phyloP scores from a whole-genome alignment of 2,888 invertebrate species.

The Apamea monoglypha region DNA sequence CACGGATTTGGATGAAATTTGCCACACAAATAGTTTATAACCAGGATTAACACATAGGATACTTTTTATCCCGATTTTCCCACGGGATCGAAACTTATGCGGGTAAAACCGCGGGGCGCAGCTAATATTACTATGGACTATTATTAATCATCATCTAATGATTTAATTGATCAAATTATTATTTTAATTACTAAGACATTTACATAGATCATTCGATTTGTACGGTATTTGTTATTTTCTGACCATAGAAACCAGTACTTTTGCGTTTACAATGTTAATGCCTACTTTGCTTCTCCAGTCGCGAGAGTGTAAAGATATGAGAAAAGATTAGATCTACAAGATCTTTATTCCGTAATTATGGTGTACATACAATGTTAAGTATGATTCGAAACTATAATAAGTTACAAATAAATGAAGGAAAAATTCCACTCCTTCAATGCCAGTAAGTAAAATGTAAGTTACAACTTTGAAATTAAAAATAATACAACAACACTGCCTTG shows the following conservation, averaged over 20 bases:
- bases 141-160: not conserved
- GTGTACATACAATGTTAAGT: not conserved
- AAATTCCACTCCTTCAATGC: not conserved
- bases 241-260: too few species aligned
- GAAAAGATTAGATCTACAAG: conserved; percentile 5
- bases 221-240: too few species aligned
- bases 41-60: too few species aligned
- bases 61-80: too few species aligned
- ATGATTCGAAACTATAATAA: not conserved
- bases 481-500: not conserved
- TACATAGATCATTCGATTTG: not conserved
- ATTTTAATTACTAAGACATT: not conserved
- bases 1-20: too few species aligned
- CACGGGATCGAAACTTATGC: too few species aligned
- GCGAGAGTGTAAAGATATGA: conserved; percentile 31
- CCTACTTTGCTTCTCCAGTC: not conserved
- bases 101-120: too few species aligned
- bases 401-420: not conserved
- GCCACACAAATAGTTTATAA: too few species aligned
- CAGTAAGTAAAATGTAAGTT: not conserved
- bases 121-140: too few species aligned
- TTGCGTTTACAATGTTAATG: too few species aligned
- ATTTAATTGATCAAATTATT: conserved; percentile 18
- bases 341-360: conserved; percentile 21
- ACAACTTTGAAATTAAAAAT: not conserved